These are phyloP conservation scores for Lutraria rhynchaena DNA, from an alignment of 1,140 invertebrate genomes.

Conservation along the genomic window DNA sequence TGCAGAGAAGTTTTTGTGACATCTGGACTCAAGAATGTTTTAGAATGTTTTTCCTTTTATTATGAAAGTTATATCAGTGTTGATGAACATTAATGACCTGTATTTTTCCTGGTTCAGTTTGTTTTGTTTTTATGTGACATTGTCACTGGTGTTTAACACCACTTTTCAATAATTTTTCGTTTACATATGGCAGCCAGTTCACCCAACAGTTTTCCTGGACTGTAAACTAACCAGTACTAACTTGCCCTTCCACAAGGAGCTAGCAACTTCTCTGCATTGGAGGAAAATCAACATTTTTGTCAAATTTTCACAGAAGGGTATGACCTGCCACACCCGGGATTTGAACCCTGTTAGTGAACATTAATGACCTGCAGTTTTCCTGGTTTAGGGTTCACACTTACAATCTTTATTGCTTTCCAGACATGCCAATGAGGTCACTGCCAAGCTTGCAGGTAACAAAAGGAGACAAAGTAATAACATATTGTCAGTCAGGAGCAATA, in stretches of 20 bases:
- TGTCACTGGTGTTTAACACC: no score
- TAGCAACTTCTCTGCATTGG: no score
- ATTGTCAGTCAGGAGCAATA: conserved; percentile 46
- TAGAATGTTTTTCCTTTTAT: not conserved
- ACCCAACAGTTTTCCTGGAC: no score
- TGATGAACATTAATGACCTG: not conserved
- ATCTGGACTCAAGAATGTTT: not conserved
- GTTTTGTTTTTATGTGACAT: no score
- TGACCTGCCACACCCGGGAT: no score
- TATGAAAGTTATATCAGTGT: not conserved
- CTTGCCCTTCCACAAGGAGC: no score
- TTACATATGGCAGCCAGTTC: no score
- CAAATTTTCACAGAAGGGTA: no score
- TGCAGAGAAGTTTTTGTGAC: not conserved
- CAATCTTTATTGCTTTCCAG: not conserved
- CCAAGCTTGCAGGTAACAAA: conserved; percentile 10
- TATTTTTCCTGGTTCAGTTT: not conserved
- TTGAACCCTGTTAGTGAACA: not conserved
- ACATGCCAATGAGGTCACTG: conserved; percentile 17
- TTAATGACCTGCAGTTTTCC: not conserved
- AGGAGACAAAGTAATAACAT: not conserved
- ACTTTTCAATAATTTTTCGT: no score
- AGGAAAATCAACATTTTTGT: no score
- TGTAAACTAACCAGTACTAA: no score
- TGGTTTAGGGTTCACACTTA: not conserved